These are phyloP conservation scores for Cheilosia impressa DNA, from an alignment of 2,888 invertebrate genomes.

Conservation along the genomic window DNA sequence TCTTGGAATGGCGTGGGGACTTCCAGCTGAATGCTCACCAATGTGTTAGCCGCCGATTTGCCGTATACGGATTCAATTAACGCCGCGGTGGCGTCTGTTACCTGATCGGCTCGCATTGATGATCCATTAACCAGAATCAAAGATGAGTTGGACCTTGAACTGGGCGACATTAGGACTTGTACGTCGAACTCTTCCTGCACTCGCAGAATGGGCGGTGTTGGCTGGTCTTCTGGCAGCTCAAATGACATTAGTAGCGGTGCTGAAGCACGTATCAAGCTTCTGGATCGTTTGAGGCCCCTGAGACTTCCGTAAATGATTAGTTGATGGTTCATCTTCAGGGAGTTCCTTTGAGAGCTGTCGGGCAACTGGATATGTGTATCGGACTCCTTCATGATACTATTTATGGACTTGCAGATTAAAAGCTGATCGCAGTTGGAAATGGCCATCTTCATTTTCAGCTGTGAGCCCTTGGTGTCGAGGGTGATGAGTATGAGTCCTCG, in stretches of 20 bases:
- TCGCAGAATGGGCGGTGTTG: conserved; percentile 91
- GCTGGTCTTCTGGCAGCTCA: conserved; percentile 93
- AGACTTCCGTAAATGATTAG: conserved; percentile 97
- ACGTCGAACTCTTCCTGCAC: conserved; percentile 95
- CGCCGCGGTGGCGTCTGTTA: conserved; percentile 94
- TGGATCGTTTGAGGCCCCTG: conserved; percentile 92
- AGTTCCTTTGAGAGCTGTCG: conserved; percentile 96
- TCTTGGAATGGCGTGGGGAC: conserved; percentile 97
- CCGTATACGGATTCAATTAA: conserved; percentile 91
- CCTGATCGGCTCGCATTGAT: conserved; percentile 93
- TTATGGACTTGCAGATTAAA: conserved; percentile 92
- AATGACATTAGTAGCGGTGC: conserved; percentile 96
- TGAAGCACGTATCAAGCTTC: conserved; percentile 93
- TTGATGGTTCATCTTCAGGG: conserved; percentile 97
- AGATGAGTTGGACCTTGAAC: conserved; percentile 92
- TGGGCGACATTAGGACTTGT: conserved; percentile 92
- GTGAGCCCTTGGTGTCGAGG: conserved; percentile 95
- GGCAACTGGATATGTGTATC: conserved; percentile 99
- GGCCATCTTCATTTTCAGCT: conserved; percentile 98
- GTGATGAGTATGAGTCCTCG: conserved; percentile 93
- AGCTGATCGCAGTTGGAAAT: conserved; percentile 99
- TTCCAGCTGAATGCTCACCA: conserved; percentile 85
- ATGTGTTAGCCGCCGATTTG: conserved; percentile 86
- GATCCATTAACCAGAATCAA: conserved; percentile 94
- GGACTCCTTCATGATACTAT: conserved; percentile 95